Conservation (phyloP, 2,888 invertebrate genomes). For the Pinctada fucata region DNA sequence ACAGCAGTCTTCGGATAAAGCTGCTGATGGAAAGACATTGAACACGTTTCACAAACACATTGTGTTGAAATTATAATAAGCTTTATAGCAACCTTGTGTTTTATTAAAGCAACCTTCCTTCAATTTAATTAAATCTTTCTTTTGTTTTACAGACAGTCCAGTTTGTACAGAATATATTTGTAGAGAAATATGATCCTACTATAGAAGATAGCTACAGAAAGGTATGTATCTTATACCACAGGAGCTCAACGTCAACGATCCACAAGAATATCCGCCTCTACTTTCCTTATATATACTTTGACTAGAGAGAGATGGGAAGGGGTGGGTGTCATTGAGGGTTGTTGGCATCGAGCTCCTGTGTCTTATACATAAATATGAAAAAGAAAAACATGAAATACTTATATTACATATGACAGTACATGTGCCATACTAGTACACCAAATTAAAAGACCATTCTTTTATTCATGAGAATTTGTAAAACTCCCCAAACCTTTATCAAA, state of each 20-base stretch:
- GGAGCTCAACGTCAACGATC: too few relatives aligned
- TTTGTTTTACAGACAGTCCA: conserved; percentile 86
- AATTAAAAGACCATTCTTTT: neutral
- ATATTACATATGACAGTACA: neutral
- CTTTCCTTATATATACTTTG: too few relatives aligned
- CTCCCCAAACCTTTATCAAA: neutral
- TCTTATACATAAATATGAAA: neutral
- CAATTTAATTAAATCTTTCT: neutral
- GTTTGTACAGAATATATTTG: conserved; percentile 99
- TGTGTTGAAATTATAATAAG: too few relatives aligned
- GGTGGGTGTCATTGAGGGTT: too few relatives aligned
- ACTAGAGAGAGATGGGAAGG: too few relatives aligned
- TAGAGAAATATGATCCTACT: conserved; percentile 99
- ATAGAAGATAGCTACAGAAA: conserved; percentile 99
- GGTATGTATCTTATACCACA: conserved; percentile 61
- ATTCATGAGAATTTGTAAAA: neutral
- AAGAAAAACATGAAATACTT: neutral
- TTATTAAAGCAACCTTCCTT: neutral
- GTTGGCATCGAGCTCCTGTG: too few relatives aligned
- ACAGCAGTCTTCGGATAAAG: too few relatives aligned
- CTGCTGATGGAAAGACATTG: too few relatives aligned
- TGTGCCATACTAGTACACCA: neutral
- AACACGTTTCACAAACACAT: too few relatives aligned
- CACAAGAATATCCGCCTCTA: too few relatives aligned
- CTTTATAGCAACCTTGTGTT: too few relatives aligned